Evolutionary conservation across 2,888 invertebrate genomes (phyloP).

Genomic region (Sialis fuliginosa): DNA sequence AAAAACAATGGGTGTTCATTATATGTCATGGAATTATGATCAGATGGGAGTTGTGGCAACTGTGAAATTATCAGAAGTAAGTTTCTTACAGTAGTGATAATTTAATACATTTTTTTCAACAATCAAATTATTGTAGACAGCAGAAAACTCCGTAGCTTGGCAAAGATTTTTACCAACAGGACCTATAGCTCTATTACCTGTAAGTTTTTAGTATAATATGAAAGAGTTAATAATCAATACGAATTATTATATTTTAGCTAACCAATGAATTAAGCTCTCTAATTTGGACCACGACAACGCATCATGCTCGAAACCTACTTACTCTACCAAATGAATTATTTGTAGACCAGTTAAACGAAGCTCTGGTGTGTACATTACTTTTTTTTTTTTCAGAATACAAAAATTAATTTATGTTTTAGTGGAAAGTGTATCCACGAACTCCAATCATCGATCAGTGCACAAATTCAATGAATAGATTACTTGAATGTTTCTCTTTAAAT

Average conservation of each 20-base stretch:
- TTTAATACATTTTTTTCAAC: slow-evolving; percentile 10
- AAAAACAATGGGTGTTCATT: slow-evolving; percentile 61
- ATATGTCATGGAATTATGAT: slow-evolving; percentile 68
- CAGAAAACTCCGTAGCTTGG: slow-evolving; percentile 81
- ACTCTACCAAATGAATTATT: slow-evolving; percentile 59
- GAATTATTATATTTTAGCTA: slow-evolving; percentile 28
- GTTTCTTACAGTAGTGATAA: slow-evolving; percentile 1
- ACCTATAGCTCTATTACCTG: slow-evolving; percentile 81
- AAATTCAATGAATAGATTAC: slow-evolving; percentile 29
- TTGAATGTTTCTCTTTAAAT: slow-evolving; percentile 23
- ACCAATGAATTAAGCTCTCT: slow-evolving; percentile 62
- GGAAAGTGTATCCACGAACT: slow-evolving; percentile 39
- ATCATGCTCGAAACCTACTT: slow-evolving; percentile 57
- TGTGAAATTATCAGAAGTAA: slow-evolving; percentile 60
- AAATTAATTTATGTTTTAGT: slow-evolving; percentile 22
- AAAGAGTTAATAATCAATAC: neutral
- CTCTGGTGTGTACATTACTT: slow-evolving; percentile 42
- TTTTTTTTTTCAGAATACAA: neutral
- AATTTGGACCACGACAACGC: slow-evolving; percentile 79
- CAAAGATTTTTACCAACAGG: slow-evolving; percentile 87
- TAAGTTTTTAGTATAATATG: slow-evolving; percentile 19
- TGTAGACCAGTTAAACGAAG: slow-evolving; percentile 73
- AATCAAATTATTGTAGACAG: slow-evolving; percentile 30
- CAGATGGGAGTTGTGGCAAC: slow-evolving; percentile 90
- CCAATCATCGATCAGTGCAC: slow-evolving; percentile 34